A percentile compares a stretch with the other conserved stretches of the same genome.
Evolutionary conservation across 1,140 invertebrate species (phyloP).

Genomic region (Paracyclopina nana): DNA sequence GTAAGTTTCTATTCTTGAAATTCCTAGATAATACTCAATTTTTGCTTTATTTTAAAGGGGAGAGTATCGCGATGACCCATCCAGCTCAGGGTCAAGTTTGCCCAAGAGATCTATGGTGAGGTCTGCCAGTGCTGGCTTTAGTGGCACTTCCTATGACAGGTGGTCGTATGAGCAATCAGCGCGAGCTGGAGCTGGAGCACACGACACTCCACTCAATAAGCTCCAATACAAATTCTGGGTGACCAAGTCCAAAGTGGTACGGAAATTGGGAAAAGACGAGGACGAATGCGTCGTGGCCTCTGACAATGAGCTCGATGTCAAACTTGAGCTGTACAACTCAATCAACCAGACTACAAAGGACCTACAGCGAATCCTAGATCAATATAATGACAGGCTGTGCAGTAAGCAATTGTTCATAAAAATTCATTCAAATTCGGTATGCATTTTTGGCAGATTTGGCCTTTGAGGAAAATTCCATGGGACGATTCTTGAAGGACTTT

Average conservation of each 20-base stretch:
- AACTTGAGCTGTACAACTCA: constrained; percentile 85
- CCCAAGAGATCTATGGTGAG: too few relatives aligned
- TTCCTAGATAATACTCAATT: too few relatives aligned
- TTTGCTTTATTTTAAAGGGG: too few relatives aligned
- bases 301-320: constrained; percentile 88
- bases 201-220: constrained; percentile 40
- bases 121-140: too few relatives aligned
- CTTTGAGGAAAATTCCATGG: constrained; percentile 86
- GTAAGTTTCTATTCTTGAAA: too few relatives aligned
- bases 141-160: constrained; percentile 25
- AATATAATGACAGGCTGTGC: constrained; percentile 80
- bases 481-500: constrained; percentile 79
- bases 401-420: constrained; percentile 32
- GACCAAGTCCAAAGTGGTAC: constrained; percentile 81
- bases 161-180: constrained; percentile 19
- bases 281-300: constrained; percentile 56
- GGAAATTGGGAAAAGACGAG: constrained; percentile 90
- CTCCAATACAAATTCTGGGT: constrained; percentile 97
- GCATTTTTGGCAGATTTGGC: constrained; percentile 38
- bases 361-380: constrained; percentile 71
- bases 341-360: constrained; percentile 76
- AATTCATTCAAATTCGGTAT: not conserved
- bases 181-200: constrained; percentile 26
- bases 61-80: too few relatives aligned
- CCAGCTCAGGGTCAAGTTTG: too few relatives aligned